A percentile compares a stretch with the other conserved stretches of the same genome.
Evolutionary conservation across 1,140 invertebrate species (phyloP).

Genomic region (Diploscapter pachys): DNA sequence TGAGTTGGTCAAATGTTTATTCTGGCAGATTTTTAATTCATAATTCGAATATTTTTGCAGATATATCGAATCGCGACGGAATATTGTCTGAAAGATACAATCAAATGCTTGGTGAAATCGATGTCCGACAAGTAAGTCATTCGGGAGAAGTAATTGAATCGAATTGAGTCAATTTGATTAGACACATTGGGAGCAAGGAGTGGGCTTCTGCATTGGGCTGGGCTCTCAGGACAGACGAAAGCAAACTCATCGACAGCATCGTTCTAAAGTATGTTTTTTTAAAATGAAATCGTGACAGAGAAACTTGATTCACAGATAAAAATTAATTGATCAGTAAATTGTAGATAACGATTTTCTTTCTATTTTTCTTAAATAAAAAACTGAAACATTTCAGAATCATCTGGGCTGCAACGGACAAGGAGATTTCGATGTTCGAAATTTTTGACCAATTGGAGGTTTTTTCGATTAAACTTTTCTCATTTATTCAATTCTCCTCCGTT

Average conservation of each 20-base stretch:
- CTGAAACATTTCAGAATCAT: slow-evolving; percentile 1
- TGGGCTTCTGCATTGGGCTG: slow-evolving; percentile 17
- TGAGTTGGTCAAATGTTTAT: not conserved
- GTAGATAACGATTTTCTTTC: not conserved
- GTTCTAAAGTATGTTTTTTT: not conserved
- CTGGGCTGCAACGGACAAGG: slow-evolving; percentile 8
- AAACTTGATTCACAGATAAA: not conserved
- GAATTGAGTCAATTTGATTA: not conserved
- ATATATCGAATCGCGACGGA: not conserved
- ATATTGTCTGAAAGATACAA: slow-evolving; percentile 5
- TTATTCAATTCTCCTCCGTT: too few relatives aligned
- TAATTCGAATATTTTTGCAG: not conserved
- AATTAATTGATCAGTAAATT: not conserved
- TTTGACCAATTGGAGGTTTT: slow-evolving; percentile 19
- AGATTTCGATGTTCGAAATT: slow-evolving; percentile 3
- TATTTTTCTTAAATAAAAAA: not conserved
- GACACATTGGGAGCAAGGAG: not conserved
- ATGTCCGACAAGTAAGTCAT: slow-evolving; percentile 10
- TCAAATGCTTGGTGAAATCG: slow-evolving; percentile 9
- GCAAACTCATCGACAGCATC: slow-evolving; percentile 1
- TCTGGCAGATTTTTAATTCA: not conserved
- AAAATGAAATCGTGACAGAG: not conserved
- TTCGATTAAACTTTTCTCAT: not conserved
- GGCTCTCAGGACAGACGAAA: slow-evolving; percentile 1
- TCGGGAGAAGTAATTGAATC: not conserved